Conservation (phyloP, 1,140 invertebrate genomes). For the Anoplolepis gracilipes region DNA sequence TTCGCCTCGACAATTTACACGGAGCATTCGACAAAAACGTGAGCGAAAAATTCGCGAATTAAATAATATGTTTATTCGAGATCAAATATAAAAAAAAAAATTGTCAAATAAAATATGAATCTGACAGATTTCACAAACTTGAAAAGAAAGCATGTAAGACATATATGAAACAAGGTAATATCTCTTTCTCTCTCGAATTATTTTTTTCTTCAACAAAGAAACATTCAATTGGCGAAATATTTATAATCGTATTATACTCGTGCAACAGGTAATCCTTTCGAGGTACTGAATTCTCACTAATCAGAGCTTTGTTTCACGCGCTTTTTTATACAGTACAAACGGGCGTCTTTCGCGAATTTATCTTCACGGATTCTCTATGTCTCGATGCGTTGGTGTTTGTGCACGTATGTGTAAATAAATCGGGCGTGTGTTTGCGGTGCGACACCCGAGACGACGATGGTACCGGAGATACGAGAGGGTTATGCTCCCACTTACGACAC, state of each 20-base stretch:
- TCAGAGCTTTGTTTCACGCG: not conserved
- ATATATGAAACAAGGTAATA: too few species aligned
- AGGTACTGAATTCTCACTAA: not conserved
- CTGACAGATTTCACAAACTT: not conserved
- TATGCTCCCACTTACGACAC: constrained; percentile 66
- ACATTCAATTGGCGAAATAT: too few species aligned
- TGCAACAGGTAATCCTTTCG: not conserved
- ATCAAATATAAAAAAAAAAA: not conserved
- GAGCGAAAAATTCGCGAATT: constrained; percentile 17
- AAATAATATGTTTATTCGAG: not conserved
- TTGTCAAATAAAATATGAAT: not conserved
- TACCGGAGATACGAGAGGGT: constrained; percentile 60
- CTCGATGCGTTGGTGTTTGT: constrained; percentile 4
- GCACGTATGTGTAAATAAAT: constrained; percentile 51
- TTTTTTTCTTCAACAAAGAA: not conserved
- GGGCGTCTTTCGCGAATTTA: not conserved
- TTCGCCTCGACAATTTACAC: constrained; percentile 26
- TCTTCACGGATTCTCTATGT: not conserved
- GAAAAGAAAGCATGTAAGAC: not conserved
- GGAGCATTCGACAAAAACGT: constrained; percentile 13
- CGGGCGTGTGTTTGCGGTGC: not conserved
- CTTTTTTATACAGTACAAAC: not conserved
- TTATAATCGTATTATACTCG: too few species aligned
- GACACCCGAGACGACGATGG: constrained; percentile 60
- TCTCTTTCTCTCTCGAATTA: not conserved